Base-by-base conservation (phyloP, 1,140 invertebrate genomes). In the Capitella teleta region DNA sequence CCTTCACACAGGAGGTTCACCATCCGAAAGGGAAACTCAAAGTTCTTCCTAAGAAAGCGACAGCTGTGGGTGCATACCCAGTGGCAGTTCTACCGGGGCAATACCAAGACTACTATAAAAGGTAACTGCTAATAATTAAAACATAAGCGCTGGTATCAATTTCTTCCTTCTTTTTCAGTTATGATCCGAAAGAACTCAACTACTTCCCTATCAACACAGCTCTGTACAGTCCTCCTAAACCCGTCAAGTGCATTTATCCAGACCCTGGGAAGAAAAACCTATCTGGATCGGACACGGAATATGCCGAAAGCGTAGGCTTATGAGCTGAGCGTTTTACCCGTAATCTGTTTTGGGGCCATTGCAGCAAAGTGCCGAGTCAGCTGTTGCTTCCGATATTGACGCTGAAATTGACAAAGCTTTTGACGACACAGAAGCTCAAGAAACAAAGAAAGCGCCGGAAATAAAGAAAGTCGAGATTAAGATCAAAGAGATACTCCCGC, bases 191-290 rank as follows among this genome's bases (percentile, higher is more conserved):
- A 26, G 82, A 85, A 66, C 63, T 86, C 40, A 79, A 79, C 49
- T 84, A 86, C 64, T 84, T 92, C 67, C 93, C 93, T 3, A 56
- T 98, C 14, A 94, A 93, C 66, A 94, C 91, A 6, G 86, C 87
- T 45, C 60, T 91, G 40, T 84, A 85, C 59, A 82, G 85, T 53
- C 83, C 85, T 14, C 74, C 79, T 56, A 76, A 74, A 43, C 73
- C 74, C 14, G 74, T 77, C 50, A 67, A 77, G 52, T 32, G 28
- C 21, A 41, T 53, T n/a, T 49, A 49, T 30, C 26, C 19, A 21
- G 47, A 53, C 25, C 47, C 51, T 3, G 36, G n/a, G n/a, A n/a
- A n/a, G n/a, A n/a, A n/a, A n/a, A n/a, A n/a, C n/a, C n/a, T n/a
- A n/a, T n/a, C n/a, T n/a, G n/a, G n/a, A n/a, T n/a, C n/a, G n/a